These are phyloP conservation scores for Smithornis capensis DNA, from an alignment of 2,113 vertebrate genomes.

Conservation along the genomic window DNA sequence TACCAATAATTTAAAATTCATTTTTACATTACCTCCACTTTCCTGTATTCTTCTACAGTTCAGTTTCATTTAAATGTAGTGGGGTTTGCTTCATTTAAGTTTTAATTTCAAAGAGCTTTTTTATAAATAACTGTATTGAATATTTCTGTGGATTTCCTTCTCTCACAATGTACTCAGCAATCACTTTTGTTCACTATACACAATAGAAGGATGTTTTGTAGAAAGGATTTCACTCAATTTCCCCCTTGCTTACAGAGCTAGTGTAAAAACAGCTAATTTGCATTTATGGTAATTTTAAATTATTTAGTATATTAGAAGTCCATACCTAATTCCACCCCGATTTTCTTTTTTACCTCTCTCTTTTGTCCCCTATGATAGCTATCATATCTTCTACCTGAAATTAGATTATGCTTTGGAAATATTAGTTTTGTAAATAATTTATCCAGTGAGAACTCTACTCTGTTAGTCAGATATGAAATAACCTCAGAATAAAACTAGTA, in stretches of 20 bases:
- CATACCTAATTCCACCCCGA: not conserved
- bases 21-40: not conserved
- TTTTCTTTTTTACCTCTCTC: not conserved
- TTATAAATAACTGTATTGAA: not conserved
- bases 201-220: not conserved
- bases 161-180: not conserved
- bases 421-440: not conserved
- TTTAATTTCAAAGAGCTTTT: not conserved
- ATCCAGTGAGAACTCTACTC: not conserved
- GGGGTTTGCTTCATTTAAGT: not conserved
- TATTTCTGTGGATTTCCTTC: not conserved
- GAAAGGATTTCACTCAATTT: not conserved
- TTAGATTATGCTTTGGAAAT: not conserved
- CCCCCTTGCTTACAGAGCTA: not conserved
- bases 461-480: not conserved
- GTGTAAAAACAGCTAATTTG: not conserved
- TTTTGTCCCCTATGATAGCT: not conserved
- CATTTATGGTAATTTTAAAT: not conserved
- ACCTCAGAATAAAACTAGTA: not conserved
- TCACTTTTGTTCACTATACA: not conserved
- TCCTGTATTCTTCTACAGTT: not conserved
- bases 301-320: not conserved
- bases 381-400: not conserved
- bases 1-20: not conserved
- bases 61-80: not conserved